Conservation (phyloP, 1,140 invertebrate species). For the Drosophila pruinosa region DNA sequence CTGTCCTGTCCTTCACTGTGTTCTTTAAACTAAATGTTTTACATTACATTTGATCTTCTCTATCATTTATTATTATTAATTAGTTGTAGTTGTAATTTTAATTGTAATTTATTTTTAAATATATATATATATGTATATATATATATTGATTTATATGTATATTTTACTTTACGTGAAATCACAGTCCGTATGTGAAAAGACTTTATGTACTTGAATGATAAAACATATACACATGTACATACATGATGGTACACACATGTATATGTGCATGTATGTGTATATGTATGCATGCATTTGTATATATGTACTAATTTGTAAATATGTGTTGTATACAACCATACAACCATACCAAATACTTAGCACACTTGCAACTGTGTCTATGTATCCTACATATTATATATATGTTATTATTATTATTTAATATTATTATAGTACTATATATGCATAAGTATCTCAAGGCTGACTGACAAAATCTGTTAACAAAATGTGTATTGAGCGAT, state of each 20-base stretch:
- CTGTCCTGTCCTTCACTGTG: no score
- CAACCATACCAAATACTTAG: constrained; percentile 6
- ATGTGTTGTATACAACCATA: constrained; percentile 48
- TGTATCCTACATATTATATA: constrained; percentile 7
- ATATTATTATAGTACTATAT: constrained; percentile 17
- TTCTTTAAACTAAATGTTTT: constrained; percentile 20
- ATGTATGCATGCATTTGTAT: constrained; percentile 31
- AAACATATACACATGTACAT: constrained; percentile 41
- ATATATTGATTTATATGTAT: constrained; percentile 30
- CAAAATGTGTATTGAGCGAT: constrained; percentile 31
- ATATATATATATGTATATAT: background rate
- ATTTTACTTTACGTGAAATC: constrained; percentile 75
- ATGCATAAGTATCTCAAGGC: constrained; percentile 46
- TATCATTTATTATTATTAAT: background rate
- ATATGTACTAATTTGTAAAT: constrained; percentile 40
- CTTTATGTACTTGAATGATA: constrained; percentile 78
- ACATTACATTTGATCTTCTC: constrained; percentile 5
- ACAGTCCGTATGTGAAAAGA: constrained; percentile 83
- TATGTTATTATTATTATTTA: background rate
- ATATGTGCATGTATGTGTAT: constrained; percentile 21
- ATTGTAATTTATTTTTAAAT: background rate
- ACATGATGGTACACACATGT: constrained; percentile 13
- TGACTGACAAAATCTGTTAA: constrained; percentile 38
- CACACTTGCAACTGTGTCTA: background rate
- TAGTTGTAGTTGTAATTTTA: background rate